A percentile compares a stretch with the other conserved stretches of the same genome.
These are phyloP conservation scores for Microtus oregoni DNA, from an alignment of 2,113 vertebrate genomes.

Conservation along the genomic window DNA sequence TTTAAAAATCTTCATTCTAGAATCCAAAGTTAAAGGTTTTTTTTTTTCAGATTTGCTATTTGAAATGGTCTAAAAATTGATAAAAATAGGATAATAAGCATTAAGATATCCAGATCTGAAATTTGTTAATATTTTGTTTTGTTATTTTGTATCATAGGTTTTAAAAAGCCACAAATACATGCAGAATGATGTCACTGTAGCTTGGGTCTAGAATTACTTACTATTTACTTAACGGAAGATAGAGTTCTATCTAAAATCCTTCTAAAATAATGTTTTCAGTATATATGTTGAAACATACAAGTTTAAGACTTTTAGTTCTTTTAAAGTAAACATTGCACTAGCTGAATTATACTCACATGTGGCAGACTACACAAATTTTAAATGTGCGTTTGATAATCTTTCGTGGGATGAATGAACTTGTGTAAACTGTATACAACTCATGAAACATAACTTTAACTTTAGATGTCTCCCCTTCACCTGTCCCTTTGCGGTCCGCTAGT, in stretches of 20 bases:
- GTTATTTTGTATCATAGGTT: neutral
- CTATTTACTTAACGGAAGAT: neutral
- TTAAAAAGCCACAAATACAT: neutral
- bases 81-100: neutral
- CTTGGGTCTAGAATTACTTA: neutral
- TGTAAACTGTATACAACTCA: neutral
- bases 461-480: rapidly evolving
- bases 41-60: slow-evolving; percentile 28
- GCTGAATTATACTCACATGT: neutral
- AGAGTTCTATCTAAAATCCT: neutral
- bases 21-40: neutral
- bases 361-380: neutral
- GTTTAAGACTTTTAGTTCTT: neutral
- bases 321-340: neutral
- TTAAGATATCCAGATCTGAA: neutral
- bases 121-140: slow-evolving; percentile 36
- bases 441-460: neutral
- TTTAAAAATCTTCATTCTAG: neutral
- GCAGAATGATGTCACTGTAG: neutral
- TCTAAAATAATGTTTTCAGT: neutral
- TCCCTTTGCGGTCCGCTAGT: neutral
- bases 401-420: neutral
- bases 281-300: neutral
- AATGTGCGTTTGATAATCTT: neutral
- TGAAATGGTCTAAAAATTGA: neutral